A percentile compares a stretch with the other conserved stretches of the same genome.
Conservation (phyloP, 2,888 invertebrate genomes). For the Dysmachus trigonus region DNA sequence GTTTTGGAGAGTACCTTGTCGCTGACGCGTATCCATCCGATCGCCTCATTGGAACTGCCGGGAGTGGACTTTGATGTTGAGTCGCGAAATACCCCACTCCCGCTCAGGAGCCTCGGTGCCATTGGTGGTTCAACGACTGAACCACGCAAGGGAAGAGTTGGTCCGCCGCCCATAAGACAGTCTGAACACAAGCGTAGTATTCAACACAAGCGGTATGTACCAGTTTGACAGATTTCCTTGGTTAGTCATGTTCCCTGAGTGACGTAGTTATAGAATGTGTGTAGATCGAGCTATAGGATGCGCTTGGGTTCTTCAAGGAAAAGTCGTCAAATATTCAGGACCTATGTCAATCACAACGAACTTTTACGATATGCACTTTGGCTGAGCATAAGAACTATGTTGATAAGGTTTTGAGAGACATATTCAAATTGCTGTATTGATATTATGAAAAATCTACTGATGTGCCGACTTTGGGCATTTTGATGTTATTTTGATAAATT, state of each 20-base stretch:
- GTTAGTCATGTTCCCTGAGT: conserved; percentile 18
- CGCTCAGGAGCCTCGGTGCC: conserved; percentile 58
- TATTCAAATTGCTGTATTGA: too few species aligned
- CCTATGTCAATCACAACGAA: neutral
- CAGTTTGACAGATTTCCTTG: neutral
- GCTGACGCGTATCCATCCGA: conserved; percentile 64
- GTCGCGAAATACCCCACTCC: conserved; percentile 54
- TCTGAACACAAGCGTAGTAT: conserved; percentile 59
- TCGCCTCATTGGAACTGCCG: conserved; percentile 63
- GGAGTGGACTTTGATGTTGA: conserved; percentile 63
- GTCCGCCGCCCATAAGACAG: conserved; percentile 58
- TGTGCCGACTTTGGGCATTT: too few species aligned
- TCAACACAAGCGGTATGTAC: conserved; percentile 63
- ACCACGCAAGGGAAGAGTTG: conserved; percentile 56
- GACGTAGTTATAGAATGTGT: conserved; percentile 15
- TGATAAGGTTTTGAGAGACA: too few species aligned
- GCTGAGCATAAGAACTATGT: neutral
- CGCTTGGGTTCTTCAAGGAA: neutral
- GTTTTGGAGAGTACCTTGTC: conserved; percentile 64
- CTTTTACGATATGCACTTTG: neutral
- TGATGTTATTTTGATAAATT: too few species aligned
- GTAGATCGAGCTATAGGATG: conserved; percentile 4
- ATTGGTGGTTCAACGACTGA: conserved; percentile 53
- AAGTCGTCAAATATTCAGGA: neutral
- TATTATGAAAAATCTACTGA: too few species aligned